Percentiles rank a stretch among this genome's conserved stretches.
Evolutionary conservation across 2,113 vertebrate species (phyloP).

Genomic region (Oryzias woworae): DNA sequence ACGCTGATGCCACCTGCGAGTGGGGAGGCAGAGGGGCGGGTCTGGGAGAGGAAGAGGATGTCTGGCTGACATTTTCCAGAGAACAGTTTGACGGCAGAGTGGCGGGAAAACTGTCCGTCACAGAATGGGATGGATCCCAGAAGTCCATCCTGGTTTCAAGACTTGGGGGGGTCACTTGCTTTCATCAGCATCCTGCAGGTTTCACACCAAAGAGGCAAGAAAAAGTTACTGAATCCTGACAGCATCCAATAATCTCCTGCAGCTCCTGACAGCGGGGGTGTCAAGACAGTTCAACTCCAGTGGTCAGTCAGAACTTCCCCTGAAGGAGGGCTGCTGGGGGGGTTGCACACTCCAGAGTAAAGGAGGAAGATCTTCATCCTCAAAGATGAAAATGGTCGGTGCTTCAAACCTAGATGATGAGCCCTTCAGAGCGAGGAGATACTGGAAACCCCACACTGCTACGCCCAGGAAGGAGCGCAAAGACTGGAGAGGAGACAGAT

Average conservation of each 20-base stretch:
- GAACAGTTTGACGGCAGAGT: conserved; percentile 52
- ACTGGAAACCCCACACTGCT: too few relatives aligned
- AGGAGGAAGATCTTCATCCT: too few relatives aligned
- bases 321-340: background rate
- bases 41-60: conserved; percentile 19
- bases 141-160: conserved; percentile 56
- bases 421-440: too few relatives aligned
- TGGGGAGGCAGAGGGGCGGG: conserved; percentile 70
- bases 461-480: background rate
- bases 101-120: conserved; percentile 16
- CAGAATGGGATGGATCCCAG: conserved; percentile 14
- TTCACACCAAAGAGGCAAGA: background rate
- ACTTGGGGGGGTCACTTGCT: conserved; percentile 1
- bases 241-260: conserved; percentile 1
- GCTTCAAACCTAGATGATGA: too few relatives aligned
- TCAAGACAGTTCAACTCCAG: background rate
- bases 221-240: background rate
- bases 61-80: conserved; percentile 38
- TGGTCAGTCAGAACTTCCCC: background rate
- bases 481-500: conserved; percentile 3
- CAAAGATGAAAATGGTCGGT: too few relatives aligned
- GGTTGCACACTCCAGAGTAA: conserved; percentile 14
- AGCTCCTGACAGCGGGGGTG: background rate
- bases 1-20: conserved; percentile 74
- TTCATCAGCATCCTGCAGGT: conserved; percentile 2